Evolutionary conservation across 2,797 vertebrate genomes (phyloP).

Genomic region (Erethizon dorsatum): DNA sequence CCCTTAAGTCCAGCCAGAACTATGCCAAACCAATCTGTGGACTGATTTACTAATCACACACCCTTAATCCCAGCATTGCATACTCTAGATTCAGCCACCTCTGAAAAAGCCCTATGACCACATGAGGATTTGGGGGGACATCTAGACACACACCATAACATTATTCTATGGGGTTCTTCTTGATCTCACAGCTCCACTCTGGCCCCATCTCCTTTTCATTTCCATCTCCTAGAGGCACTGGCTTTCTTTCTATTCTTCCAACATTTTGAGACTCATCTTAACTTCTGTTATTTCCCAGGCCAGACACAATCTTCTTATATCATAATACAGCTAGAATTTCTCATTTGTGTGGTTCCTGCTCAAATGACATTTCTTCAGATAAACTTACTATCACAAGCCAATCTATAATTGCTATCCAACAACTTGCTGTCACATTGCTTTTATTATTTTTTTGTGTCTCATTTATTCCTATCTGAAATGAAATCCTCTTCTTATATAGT

Average conservation of each 20-base stretch:
- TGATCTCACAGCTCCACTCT: background rate
- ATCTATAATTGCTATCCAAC: background rate
- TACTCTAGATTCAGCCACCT: background rate
- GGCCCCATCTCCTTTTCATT: background rate
- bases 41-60: background rate
- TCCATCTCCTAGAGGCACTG: background rate
- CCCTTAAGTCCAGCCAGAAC: background rate
- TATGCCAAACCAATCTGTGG: background rate
- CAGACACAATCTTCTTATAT: background rate
- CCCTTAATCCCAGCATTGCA: background rate
- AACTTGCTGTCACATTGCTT: background rate
- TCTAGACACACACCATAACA: background rate
- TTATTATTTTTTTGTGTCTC: background rate
- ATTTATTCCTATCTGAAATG: background rate
- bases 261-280: background rate
- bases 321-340: background rate
- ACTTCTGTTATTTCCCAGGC: background rate
- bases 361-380: constrained; percentile 18
- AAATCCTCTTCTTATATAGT: background rate
- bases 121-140: background rate
- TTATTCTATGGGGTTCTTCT: background rate
- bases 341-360: background rate
- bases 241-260: background rate
- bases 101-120: background rate
- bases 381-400: background rate